Conservation (phyloP, 2,797 vertebrate genomes). For the Anguilla obscura region DNA sequence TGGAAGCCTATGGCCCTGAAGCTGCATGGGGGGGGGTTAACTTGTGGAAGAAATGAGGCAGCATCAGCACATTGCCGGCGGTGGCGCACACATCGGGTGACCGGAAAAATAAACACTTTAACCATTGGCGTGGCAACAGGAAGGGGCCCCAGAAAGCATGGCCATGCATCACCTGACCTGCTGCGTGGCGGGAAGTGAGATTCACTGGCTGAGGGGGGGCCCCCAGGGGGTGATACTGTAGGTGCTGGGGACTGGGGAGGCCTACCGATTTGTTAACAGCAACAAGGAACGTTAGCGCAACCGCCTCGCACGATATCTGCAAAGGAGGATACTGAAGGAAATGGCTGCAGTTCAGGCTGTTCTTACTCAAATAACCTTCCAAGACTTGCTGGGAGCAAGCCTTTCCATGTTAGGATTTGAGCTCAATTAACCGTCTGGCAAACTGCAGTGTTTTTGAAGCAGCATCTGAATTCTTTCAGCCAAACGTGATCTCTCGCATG, state of each 20-base stretch:
- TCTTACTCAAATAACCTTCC: neutral
- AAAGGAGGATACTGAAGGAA: neutral
- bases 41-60: neutral
- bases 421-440: neutral
- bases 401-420: constrained; percentile 8
- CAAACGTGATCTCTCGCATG: neutral
- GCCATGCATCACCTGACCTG: neutral
- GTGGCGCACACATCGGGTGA: neutral
- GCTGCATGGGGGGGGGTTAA: neutral
- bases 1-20: neutral
- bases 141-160: neutral
- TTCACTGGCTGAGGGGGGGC: neutral
- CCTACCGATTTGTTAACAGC: neutral
- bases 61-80: neutral
- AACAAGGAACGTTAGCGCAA: neutral
- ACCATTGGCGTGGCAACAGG: neutral
- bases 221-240: neutral
- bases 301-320: neutral
- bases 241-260: neutral
- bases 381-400: neutral
- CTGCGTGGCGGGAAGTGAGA: neutral
- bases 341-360: neutral
- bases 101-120: constrained; percentile 12
- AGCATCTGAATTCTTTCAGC: constrained; percentile 2
- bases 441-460: constrained; percentile 6